Evolutionary conservation across 2,888 invertebrate genomes (phyloP).

Genomic region (Eupithecia subumbrata): DNA sequence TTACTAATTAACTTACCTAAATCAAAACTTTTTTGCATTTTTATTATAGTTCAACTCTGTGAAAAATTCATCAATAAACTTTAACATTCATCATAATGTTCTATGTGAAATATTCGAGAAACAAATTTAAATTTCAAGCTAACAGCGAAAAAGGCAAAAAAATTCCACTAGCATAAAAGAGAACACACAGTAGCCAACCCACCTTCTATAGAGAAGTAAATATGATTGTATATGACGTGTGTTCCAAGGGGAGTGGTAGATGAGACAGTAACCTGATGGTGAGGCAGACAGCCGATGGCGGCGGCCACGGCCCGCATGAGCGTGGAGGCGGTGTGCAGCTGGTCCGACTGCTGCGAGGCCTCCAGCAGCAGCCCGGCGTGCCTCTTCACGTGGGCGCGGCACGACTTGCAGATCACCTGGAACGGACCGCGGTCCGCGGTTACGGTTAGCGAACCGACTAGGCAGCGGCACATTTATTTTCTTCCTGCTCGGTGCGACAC

Average conservation of each 20-base stretch:
- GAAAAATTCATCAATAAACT: not conserved
- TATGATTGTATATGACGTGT: slow-evolving; percentile 10
- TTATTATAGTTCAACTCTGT: not conserved
- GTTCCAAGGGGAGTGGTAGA: slow-evolving; percentile 7
- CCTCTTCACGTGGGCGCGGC: slow-evolving; percentile 89
- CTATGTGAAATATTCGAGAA: not conserved
- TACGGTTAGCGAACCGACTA: not conserved
- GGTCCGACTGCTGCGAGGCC: slow-evolving; percentile 89
- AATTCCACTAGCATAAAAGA: not conserved
- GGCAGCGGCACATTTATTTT: not conserved
- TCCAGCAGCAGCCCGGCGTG: slow-evolving; percentile 90
- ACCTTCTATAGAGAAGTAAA: slow-evolving; percentile 9
- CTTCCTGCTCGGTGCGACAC: too few relatives aligned
- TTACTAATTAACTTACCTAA: slow-evolving; percentile 2
- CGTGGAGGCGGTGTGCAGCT: slow-evolving; percentile 89
- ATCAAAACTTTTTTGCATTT: slow-evolving; percentile 3
- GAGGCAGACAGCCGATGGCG: slow-evolving; percentile 80
- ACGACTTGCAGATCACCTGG: slow-evolving; percentile 91
- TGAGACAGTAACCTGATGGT: slow-evolving; percentile 64
- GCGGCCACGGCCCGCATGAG: slow-evolving; percentile 87
- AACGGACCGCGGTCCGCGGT: not conserved
- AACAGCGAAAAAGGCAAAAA: slow-evolving; percentile 4
- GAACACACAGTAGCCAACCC: slow-evolving; percentile 8
- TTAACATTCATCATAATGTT: not conserved
- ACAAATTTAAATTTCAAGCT: not conserved